A percentile compares a stretch with the other conserved stretches of the same genome.
Evolutionary conservation across 35 echinoderm and acorn worm genomes (phyloP).

Genomic region (Apostichopus californicus): DNA sequence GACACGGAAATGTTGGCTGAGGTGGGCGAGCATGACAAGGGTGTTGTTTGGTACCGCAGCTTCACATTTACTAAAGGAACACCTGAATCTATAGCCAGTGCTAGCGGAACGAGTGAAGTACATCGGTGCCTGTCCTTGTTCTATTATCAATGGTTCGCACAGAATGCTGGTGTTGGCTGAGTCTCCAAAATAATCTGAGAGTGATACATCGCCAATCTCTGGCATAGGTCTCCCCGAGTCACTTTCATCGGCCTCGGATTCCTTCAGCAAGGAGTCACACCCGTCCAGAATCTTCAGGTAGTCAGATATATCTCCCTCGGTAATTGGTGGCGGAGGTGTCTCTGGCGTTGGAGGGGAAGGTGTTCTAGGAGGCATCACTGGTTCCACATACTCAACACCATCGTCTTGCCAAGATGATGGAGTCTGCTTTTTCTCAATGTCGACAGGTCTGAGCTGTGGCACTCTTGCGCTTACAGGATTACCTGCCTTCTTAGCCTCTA

Average conservation of each 20-base stretch:
- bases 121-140: constrained; percentile 61
- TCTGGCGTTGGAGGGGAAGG: constrained; percentile 49
- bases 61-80: constrained; percentile 64
- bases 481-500: neutral
- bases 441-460: neutral
- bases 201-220: constrained; percentile 33
- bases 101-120: constrained; percentile 57
- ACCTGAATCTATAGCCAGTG: constrained; percentile 49
- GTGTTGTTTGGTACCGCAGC: constrained; percentile 56
- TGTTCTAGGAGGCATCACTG: constrained; percentile 44
- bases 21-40: constrained; percentile 67
- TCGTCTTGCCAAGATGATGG: neutral
- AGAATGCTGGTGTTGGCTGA: constrained; percentile 58
- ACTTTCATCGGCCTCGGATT: neutral
- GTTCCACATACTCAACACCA: constrained; percentile 36
- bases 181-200: constrained; percentile 73
- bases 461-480: neutral
- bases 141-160: constrained; percentile 73
- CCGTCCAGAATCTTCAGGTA: constrained; percentile 67
- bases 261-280: constrained; percentile 30
- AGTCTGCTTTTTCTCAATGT: neutral
- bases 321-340: constrained; percentile 53
- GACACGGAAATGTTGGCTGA: constrained; percentile 71
- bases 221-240: neutral
- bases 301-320: constrained; percentile 70